phyloP scores from a whole-genome alignment of 2,797 vertebrate genomes.

The Selene dorsalis region DNA sequence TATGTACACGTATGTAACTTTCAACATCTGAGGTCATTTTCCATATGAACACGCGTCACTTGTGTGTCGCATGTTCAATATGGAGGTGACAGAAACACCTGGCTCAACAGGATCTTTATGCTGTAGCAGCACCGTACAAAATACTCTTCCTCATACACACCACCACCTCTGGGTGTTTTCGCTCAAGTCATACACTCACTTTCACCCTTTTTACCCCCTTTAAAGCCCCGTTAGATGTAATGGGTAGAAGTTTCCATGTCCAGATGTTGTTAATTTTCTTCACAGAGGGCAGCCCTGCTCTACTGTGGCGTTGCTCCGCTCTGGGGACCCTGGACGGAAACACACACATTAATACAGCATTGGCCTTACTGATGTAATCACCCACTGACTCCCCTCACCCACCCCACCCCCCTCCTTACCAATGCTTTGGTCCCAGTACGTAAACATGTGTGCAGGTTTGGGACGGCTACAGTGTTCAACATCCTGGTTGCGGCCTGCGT shows the following conservation, averaged over 20 bases:
- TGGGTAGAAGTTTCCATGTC: constrained; percentile 64
- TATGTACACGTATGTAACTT: constrained; percentile 10
- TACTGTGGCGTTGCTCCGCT: constrained; percentile 37
- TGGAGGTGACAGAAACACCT: constrained; percentile 38
- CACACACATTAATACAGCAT: constrained; percentile 30
- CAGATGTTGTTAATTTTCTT: constrained; percentile 75
- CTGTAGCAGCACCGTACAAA: constrained; percentile 6
- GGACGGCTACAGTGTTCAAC: neutral
- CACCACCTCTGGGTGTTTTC: constrained; percentile 55
- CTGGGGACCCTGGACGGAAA: constrained; percentile 61
- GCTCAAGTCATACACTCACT: constrained; percentile 35
- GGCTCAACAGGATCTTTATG: constrained; percentile 62
- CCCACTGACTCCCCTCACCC: neutral
- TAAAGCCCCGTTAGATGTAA: constrained; percentile 45
- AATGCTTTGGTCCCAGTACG: constrained; percentile 17
- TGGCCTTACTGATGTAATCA: constrained; percentile 53
- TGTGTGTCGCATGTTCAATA: too few relatives aligned
- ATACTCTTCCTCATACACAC: constrained; percentile 19
- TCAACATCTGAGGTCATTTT: constrained; percentile 66
- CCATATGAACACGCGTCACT: constrained; percentile 38
- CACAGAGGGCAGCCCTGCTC: constrained; percentile 28
- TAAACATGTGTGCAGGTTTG: constrained; percentile 29
- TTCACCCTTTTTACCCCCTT: constrained; percentile 45
- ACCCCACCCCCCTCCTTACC: too few relatives aligned
- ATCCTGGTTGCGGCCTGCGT: neutral